Base-by-base conservation (phyloP, 2,797 vertebrate genomes). In the Gephyroberyx darwinii region DNA sequence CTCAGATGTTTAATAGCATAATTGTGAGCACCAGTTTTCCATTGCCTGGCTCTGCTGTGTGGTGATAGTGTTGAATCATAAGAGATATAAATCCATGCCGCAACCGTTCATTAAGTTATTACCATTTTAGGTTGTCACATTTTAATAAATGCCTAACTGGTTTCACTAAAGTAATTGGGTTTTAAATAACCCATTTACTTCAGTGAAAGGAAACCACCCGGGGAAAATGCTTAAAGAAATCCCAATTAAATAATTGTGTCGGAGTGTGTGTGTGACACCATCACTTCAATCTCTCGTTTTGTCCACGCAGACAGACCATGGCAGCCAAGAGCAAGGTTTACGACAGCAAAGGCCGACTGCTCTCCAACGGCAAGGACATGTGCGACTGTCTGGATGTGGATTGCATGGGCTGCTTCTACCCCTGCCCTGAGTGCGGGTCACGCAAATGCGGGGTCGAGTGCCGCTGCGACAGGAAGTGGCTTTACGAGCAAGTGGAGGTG, bases 401-500 rank as follows among this genome's bases (percentile, higher is more conserved):
- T 5, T 99, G 98, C 35, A 91, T 97, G 88, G 98, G 97, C 17
- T 99, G 98, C 78, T 99, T 99, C 92, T 98, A 98, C n/a, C 95
- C 96, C 0, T 99, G 98, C 73, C 93, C 95, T 0, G 94, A 95
- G 31, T 99, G 98, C 0, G 76, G 92, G 43, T 98, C 98, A 0
- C 95, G 95, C 86, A 99, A 96, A 71, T 99, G 97, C 0, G 98
- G 98, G 4, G 93, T 95, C 0, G 97, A 99, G 47, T 98, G 98
- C 66, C 96, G 97, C 84, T 98, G 97, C 3, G 96, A 99, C 91
- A 92, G 98, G 85, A 99, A 99, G 91, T 99, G 98, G 98, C 91
- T 99, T 0, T 99, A 99, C 30, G 98, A 99, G 80, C 98, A 99
- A 84, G 96, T 99, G 65, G 97, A 99, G 80, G 96, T 99, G 14